These are phyloP conservation scores for Sceliomorpha sp. DNA, from an alignment of 2,888 invertebrate genomes.

Conservation along the genomic window DNA sequence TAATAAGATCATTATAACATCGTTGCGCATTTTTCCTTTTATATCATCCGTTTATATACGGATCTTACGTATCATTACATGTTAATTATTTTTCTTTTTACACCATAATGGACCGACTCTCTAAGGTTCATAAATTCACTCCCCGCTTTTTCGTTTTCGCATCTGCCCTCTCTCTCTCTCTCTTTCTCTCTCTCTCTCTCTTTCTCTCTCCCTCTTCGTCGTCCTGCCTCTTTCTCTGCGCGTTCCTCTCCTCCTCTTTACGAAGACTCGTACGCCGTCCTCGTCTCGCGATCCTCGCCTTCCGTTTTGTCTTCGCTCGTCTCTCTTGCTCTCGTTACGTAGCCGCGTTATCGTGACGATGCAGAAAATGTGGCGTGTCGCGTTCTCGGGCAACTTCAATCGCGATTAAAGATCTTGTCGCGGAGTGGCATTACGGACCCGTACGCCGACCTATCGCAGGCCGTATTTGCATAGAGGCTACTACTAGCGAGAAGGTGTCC, in stretches of 20 bases:
- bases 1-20: slow-evolving; percentile 34
- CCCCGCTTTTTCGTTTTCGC: slow-evolving; percentile 11
- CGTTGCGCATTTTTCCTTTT: slow-evolving; percentile 2
- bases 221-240: slow-evolving; percentile 19
- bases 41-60: slow-evolving; percentile 30
- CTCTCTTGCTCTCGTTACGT: slow-evolving; percentile 49
- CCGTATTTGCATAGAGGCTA: slow-evolving; percentile 69
- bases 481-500: slow-evolving; percentile 45
- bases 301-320: slow-evolving; percentile 39
- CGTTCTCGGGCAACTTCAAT: slow-evolving; percentile 70
- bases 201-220: slow-evolving; percentile 27
- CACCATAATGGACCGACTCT: slow-evolving; percentile 36
- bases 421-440: slow-evolving; percentile 70
- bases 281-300: slow-evolving; percentile 40
- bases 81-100: slow-evolving; percentile 45
- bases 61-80: slow-evolving; percentile 37
- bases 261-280: slow-evolving; percentile 40
- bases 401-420: slow-evolving; percentile 79
- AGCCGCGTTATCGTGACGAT: slow-evolving; percentile 69
- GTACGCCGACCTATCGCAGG: slow-evolving; percentile 56
- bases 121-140: slow-evolving; percentile 42
- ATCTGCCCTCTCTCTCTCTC: slow-evolving; percentile 46
- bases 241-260: slow-evolving; percentile 42
- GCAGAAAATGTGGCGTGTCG: slow-evolving; percentile 73
- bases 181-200: slow-evolving; percentile 33